These are phyloP conservation scores for Catharus bicknelli DNA, from an alignment of 2,113 vertebrate species.

Conservation along the genomic window DNA sequence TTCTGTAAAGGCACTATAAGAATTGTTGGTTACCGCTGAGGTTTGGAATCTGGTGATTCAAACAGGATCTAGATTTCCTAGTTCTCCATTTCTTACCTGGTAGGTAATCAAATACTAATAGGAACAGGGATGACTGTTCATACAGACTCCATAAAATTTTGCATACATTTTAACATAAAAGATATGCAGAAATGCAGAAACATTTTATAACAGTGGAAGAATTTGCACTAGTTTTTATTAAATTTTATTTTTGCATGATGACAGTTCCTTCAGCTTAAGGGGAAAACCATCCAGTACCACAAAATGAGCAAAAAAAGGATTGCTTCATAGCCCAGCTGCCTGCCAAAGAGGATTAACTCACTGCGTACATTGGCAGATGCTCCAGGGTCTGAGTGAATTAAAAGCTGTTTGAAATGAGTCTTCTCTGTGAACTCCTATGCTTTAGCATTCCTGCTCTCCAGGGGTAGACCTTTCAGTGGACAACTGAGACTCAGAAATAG, in stretches of 20 bases:
- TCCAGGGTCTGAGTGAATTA: neutral
- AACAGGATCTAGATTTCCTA: neutral
- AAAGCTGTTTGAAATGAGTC: neutral
- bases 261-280: neutral
- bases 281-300: neutral
- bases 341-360: neutral
- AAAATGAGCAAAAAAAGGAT: neutral
- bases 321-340: neutral
- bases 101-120: neutral
- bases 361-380: fast-evolving
- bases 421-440: neutral
- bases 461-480: neutral
- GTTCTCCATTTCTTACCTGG: neutral
- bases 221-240: neutral
- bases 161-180: neutral
- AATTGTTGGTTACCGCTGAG: neutral
- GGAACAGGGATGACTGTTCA: neutral
- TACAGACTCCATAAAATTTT: neutral
- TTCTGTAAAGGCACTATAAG: neutral
- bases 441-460: neutral
- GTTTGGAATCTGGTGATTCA: neutral
- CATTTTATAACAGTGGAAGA: neutral
- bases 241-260: neutral
- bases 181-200: neutral
- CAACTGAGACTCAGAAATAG: neutral